These are phyloP conservation scores for Prostheceraeus crozeri DNA, from an alignment of 2,888 invertebrate species.

Conservation along the genomic window DNA sequence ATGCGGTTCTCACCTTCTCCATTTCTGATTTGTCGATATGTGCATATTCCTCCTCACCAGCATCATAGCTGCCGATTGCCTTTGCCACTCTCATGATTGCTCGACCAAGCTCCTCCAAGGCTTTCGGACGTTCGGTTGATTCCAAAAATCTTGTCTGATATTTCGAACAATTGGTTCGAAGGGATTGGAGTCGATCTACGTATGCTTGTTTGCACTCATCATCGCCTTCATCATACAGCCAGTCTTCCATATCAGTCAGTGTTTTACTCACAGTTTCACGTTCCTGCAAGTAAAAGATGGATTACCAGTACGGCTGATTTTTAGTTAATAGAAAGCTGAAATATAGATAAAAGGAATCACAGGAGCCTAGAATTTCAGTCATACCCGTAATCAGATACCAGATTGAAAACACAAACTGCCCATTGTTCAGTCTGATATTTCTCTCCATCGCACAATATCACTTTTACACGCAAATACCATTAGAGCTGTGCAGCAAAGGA, in stretches of 20 bases:
- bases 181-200: slow-evolving; percentile 59
- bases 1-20: slow-evolving; percentile 17
- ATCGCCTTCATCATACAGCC: slow-evolving; percentile 95
- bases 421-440: too few species aligned
- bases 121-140: slow-evolving; percentile 13
- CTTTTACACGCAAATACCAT: too few species aligned
- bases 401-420: too few species aligned
- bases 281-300: slow-evolving; percentile 44
- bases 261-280: slow-evolving; percentile 56
- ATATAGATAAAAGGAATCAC: too few species aligned
- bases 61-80: background rate
- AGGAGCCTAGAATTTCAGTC: too few species aligned
- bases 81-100: background rate
- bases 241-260: slow-evolving; percentile 79
- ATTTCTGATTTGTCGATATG: slow-evolving; percentile 10
- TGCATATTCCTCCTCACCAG: slow-evolving; percentile 7
- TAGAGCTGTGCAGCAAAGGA: too few species aligned
- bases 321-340: too few species aligned
- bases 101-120: slow-evolving; percentile 24
- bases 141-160: slow-evolving; percentile 18
- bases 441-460: too few species aligned
- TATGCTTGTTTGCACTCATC: slow-evolving; percentile 74
- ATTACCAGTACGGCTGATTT: too few species aligned
- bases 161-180: too few species aligned
- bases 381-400: too few species aligned